Evolutionary conservation across 1,140 invertebrate species (phyloP).

Genomic region (Triops cancriformis): DNA sequence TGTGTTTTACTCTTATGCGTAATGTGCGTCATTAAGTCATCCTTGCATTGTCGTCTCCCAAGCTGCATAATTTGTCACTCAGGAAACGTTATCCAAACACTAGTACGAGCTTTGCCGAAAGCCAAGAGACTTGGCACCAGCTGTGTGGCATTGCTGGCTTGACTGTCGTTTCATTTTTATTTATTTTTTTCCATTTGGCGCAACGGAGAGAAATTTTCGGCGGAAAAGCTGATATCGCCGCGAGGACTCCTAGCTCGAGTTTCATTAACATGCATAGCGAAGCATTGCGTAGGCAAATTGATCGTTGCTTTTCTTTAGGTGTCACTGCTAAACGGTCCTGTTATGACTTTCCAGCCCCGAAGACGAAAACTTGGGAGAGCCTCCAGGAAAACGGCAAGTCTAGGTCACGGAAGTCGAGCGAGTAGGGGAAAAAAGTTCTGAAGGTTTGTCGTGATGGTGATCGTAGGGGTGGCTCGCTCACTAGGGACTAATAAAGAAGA

Average conservation of each 20-base stretch:
- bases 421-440: not conserved
- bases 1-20: not conserved
- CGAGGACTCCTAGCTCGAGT: not conserved
- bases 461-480: not conserved
- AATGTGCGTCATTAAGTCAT: not conserved
- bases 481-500: not conserved
- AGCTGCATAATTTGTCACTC: not conserved
- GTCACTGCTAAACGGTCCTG: not conserved
- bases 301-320: not conserved
- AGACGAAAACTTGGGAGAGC: not conserved
- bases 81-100: not conserved
- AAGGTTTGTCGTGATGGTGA: not conserved
- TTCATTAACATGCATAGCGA: not conserved
- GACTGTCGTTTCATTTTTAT: not conserved
- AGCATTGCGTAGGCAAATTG: conserved; percentile 2
- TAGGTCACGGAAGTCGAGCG: not conserved
- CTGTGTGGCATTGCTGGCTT: not conserved
- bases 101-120: not conserved
- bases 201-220: not conserved
- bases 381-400: not conserved
- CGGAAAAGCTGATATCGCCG: not conserved
- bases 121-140: not conserved
- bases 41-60: not conserved
- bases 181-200: not conserved
- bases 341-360: not conserved